Evolutionary conservation across 1,140 invertebrate genomes (phyloP), one percentile per base, ranked within the genome.

Genomic region (Caerostris extrusa): DNA sequence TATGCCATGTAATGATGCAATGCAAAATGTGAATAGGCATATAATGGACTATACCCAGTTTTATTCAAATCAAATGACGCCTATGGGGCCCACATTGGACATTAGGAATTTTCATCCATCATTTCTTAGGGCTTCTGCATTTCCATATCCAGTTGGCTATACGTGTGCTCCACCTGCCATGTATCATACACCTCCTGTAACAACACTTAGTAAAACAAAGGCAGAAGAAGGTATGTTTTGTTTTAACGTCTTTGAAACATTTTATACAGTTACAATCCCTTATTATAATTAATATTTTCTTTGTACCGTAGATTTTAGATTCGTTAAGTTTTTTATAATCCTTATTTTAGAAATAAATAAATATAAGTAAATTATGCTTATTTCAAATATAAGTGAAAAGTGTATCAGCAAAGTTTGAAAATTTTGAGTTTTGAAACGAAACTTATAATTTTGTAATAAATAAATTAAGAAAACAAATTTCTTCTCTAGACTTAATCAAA

Each of bases 51-150:
- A 90, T 69, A 53, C 71, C n/a, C 77, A 90, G 58, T 83, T 81
- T 69, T 94, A 90, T 56, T 50, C 93, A 50, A 67, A 81, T 86
- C 93, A 90, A 60, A 71, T 85, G 50, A 56, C 10, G 34, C 57
- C 86, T 14, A 90, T 94, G 71, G 82, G 58, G 5, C 67, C 85
- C 19, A 57, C 85, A 12, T 8, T 93, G 8, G 93, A 94, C 61
- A 81, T 94, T 71, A 90, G 93, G 88, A 90, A 87, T 58, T 85
- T 94, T 19, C 93, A 94, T 53, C 67, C 93, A 12, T 8, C 87
- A 17, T 69, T 90, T 77, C 12, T 90, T 7, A 90, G 77, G 50
- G 34, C 77, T 34, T 85, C 93, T 1, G 77, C 87, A 57, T 94
- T 85, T 58, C 58, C 58, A n/a, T 94, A 90, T 57, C 77, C 71